phyloP scores from a whole-genome alignment of 2,888 invertebrate species.

The Atethmia centrago region DNA sequence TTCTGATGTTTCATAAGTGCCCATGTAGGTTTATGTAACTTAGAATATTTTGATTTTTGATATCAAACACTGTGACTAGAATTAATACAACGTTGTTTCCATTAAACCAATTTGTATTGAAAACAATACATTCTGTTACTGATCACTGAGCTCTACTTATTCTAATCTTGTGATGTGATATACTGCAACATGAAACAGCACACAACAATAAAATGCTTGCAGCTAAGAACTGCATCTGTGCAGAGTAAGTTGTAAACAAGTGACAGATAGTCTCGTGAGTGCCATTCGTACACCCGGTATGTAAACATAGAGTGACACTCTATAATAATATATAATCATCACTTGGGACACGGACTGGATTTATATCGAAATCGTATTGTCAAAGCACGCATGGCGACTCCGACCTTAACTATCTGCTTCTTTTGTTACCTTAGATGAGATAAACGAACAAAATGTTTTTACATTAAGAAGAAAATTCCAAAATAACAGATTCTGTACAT shows the following conservation, averaged over 20 bases:
- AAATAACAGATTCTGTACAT: slow-evolving; percentile 38
- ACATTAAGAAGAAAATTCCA: slow-evolving; percentile 14
- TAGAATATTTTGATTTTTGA: too few relatives aligned
- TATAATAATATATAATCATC: slow-evolving; percentile 11
- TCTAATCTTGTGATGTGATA: not conserved
- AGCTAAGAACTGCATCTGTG: slow-evolving; percentile 13
- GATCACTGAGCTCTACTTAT: slow-evolving; percentile 14
- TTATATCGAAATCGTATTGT: slow-evolving; percentile 70
- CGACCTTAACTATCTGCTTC: slow-evolving; percentile 53
- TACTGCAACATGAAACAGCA: slow-evolving; percentile 9
- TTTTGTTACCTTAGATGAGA: slow-evolving; percentile 49
- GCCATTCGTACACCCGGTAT: slow-evolving; percentile 13
- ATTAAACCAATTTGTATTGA: not conserved
- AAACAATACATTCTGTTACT: not conserved
- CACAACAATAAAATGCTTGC: slow-evolving; percentile 22
- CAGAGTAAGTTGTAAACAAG: slow-evolving; percentile 44
- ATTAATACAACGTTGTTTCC: not conserved
- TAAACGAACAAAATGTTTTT: slow-evolving; percentile 17
- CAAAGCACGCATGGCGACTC: slow-evolving; percentile 87
- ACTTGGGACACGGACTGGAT: slow-evolving; percentile 19
- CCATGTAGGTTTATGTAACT: too few relatives aligned
- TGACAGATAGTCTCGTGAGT: slow-evolving; percentile 22
- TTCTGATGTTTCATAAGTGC: too few relatives aligned
- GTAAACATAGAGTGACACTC: slow-evolving; percentile 55
- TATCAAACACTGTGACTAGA: not conserved